Evolutionary conservation across 2,113 vertebrate species (phyloP).

Genomic region (Silurus meridionalis): DNA sequence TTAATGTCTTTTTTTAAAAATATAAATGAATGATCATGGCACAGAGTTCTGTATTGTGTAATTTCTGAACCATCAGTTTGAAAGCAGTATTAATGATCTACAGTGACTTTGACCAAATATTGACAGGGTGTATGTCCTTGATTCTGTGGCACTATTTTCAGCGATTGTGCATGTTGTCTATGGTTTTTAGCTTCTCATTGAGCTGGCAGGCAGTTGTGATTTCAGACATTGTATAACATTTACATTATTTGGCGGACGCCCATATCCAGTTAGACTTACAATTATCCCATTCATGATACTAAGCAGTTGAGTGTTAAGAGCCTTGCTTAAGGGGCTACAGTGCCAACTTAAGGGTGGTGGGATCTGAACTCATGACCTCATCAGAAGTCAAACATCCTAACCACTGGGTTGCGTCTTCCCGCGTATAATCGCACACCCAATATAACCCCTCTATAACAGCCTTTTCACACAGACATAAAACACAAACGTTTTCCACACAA

Average conservation of each 20-base stretch:
- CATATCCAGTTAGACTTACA: no score
- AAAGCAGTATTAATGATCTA: slow-evolving; percentile 61
- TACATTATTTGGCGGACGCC: no score
- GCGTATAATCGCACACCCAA: no score
- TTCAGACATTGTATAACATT: slow-evolving; percentile 26
- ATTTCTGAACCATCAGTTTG: slow-evolving; percentile 42
- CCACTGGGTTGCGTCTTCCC: no score
- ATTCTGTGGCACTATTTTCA: slow-evolving; percentile 34
- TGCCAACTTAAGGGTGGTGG: no score
- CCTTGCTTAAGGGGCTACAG: no score
- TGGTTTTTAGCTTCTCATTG: slow-evolving; percentile 48
- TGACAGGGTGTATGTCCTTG: slow-evolving; percentile 48
- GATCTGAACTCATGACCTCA: no score
- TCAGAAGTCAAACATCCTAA: no score
- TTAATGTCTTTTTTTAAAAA: no score
- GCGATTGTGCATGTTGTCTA: slow-evolving; percentile 30
- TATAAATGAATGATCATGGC: neutral
- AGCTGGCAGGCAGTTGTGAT: slow-evolving; percentile 45
- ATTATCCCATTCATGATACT: no score
- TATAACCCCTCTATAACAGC: no score
- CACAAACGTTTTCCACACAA: neutral
- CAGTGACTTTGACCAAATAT: slow-evolving; percentile 61
- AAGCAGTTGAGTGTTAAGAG: no score
- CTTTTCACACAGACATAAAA: neutral
- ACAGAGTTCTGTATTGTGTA: neutral